Evolutionary conservation across 2,888 invertebrate genomes (phyloP).

Genomic region (Lycocerus yunnanus): DNA sequence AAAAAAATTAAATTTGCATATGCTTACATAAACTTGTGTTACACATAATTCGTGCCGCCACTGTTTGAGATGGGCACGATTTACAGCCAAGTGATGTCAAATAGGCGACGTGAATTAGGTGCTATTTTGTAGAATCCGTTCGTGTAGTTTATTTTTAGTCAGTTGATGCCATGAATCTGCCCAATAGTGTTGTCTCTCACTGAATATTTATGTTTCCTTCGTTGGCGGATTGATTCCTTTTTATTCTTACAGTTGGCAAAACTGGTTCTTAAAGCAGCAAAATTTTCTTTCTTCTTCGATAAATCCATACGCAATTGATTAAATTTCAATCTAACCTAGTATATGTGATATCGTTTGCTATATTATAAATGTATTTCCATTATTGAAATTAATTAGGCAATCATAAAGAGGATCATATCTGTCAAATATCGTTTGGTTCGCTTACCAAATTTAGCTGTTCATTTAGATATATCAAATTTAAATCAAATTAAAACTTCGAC

Average conservation of each 20-base stretch:
- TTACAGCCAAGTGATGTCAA: slow-evolving; percentile 38
- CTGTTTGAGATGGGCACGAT: slow-evolving; percentile 35
- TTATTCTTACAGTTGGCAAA: slow-evolving; percentile 30
- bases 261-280: slow-evolving; percentile 19
- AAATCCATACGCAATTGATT: neutral
- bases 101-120: slow-evolving; percentile 41
- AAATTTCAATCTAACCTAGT: neutral
- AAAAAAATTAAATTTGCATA: slow-evolving; percentile 27
- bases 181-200: slow-evolving; percentile 39
- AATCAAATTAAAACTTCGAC: neutral
- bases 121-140: slow-evolving; percentile 40
- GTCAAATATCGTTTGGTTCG: neutral
- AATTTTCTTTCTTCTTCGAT: neutral
- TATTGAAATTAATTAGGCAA: neutral
- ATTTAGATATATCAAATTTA: neutral
- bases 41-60: slow-evolving; percentile 33
- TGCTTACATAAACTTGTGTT: slow-evolving; percentile 29
- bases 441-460: neutral
- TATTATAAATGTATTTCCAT: neutral
- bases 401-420: neutral
- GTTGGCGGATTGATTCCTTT: slow-evolving; percentile 41
- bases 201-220: slow-evolving; percentile 41
- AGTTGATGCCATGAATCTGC: slow-evolving; percentile 39
- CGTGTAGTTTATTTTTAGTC: slow-evolving; percentile 39
- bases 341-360: neutral